phyloP scores from a whole-genome alignment of 2,113 vertebrate genomes.

The Ginglymostoma cirratum region DNA sequence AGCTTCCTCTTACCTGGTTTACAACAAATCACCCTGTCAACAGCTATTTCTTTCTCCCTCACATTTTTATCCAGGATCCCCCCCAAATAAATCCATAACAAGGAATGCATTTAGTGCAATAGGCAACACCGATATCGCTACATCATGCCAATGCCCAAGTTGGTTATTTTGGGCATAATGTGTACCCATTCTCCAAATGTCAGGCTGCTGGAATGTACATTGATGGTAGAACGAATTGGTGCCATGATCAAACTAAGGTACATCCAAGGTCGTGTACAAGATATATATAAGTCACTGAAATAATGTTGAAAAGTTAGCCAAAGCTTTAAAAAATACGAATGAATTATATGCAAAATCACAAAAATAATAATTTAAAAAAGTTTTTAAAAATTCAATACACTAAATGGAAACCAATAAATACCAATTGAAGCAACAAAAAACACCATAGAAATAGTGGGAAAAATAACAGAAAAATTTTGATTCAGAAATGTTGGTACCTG shows the following conservation, averaged over 20 bases:
- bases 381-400: too few relatives aligned
- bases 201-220: neutral
- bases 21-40: neutral
- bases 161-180: neutral
- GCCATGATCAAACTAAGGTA: neutral
- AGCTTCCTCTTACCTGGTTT: neutral
- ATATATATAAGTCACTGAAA: neutral
- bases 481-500: too few relatives aligned
- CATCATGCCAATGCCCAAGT: neutral
- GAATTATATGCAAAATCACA: neutral
- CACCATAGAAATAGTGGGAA: too few relatives aligned
- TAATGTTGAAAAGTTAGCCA: neutral
- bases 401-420: too few relatives aligned
- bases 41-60: neutral
- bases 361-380: too few relatives aligned
- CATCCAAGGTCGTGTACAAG: neutral
- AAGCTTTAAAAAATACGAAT: neutral
- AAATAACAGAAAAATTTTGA: too few relatives aligned
- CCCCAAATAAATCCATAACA: too few relatives aligned
- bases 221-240: neutral
- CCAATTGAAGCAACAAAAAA: too few relatives aligned
- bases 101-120: too few relatives aligned
- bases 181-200: neutral
- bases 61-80: too few relatives aligned
- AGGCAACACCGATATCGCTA: too few relatives aligned